Base-by-base conservation (phyloP, 1,140 invertebrate genomes). In the Megathymus violae region DNA sequence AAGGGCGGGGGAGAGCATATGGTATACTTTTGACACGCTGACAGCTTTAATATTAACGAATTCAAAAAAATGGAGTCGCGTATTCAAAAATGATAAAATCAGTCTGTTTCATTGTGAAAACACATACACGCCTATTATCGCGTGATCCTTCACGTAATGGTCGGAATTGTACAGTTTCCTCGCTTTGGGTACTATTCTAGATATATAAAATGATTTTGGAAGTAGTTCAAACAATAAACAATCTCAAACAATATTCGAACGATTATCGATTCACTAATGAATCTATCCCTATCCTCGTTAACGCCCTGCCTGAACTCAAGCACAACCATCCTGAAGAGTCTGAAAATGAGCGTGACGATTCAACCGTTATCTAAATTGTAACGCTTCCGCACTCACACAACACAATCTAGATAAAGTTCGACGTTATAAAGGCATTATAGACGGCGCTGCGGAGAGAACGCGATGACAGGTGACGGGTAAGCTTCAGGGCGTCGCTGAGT, bases 391-490 rank as follows among this genome's bases (percentile, higher is more conserved):
- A 76, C 68, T 71, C 54, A 43, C 48, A 31, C 19, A 40, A 31
- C 56, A 52, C 38, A 36, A 51, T 64, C 63, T 73, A 67, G 69
- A 71, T 74, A 76, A 72, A 67, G 66, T 60, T 43, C 46, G 67
- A 43, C 44, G 59, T 62, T 31, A 64, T 62, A 58, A 56, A 66
- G 62, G 62, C 63, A 64, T 70, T 71, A 71, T 65, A 67, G 63
- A 64, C 46, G 64, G 52, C 41, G 65, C 41, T 51, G 62, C 50
- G 40, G 67, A 74, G 71, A 79, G 71, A 71, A 48, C 47, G 62
- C 70, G 80, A 71, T 74, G 82, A 82, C 78, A 81, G 82, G 81
- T 79, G 76, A 79, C 78, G 76, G 69, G n/a, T n/a, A n/a, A 82
- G 71, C 73, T 77, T 60, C 66, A 56, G 69, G 76, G 71, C 71